These are phyloP conservation scores for Phaethornis superciliosus DNA, from an alignment of 2,113 vertebrate genomes.

Conservation along the genomic window DNA sequence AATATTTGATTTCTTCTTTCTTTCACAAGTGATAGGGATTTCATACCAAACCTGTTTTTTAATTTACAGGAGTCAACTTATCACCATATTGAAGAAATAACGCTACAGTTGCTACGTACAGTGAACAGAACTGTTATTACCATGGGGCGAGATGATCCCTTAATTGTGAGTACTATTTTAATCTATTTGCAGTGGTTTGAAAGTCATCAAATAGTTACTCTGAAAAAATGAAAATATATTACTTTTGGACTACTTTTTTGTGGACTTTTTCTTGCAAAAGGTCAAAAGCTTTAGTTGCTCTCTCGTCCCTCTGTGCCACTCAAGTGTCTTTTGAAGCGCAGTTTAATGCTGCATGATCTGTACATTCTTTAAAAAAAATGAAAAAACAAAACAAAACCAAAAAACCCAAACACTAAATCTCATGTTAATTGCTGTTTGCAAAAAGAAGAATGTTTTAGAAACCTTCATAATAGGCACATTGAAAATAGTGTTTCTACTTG, in stretches of 20 bases:
- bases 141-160: conserved; percentile 88
- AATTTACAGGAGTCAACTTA: conserved; percentile 84
- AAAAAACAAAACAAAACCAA: no score
- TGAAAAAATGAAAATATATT: background rate
- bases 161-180: conserved; percentile 87
- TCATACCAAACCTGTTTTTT: background rate
- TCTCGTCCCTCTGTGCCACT: background rate
- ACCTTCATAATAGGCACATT: background rate
- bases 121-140: conserved; percentile 92
- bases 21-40: background rate
- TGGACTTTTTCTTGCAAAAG: background rate
- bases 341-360: background rate
- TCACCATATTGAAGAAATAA: conserved; percentile 91
- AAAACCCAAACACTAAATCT: background rate
- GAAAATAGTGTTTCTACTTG: background rate
- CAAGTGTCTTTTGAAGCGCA: background rate
- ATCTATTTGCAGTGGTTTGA: background rate
- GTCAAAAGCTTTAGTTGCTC: background rate
- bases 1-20: background rate
- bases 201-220: background rate
- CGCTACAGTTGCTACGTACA: conserved; percentile 85
- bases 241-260: background rate
- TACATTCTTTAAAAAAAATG: background rate
- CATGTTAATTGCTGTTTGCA: background rate
- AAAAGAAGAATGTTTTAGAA: background rate